Conservation (phyloP, 2,888 invertebrate genomes). For the Leucoma salicis region DNA sequence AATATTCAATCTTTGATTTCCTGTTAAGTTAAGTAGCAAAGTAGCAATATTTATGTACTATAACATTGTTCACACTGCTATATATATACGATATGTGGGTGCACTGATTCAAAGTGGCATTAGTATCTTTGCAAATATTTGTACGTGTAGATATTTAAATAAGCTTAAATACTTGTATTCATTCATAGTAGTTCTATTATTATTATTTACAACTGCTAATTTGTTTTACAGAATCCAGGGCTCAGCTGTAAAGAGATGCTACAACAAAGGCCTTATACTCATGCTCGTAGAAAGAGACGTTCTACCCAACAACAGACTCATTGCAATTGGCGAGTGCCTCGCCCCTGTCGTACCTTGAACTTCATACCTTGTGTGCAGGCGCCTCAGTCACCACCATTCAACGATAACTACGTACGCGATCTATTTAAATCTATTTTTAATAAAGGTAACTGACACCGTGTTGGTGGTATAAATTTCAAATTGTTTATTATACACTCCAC, state of each 20-base stretch:
- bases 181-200: no score
- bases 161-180: no score
- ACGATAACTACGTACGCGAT: slow-evolving; percentile 17
- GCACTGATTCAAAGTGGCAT: no score
- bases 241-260: slow-evolving; percentile 13
- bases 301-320: slow-evolving; percentile 4
- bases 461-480: background rate
- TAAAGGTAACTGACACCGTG: slow-evolving; percentile 9
- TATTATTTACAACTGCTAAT: no score
- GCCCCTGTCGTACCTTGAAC: slow-evolving; percentile 40
- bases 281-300: slow-evolving; percentile 10
- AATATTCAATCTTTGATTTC: no score
- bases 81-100: no score
- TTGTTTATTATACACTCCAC: no score
- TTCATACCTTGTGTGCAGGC: slow-evolving; percentile 7
- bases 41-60: no score
- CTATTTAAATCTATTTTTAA: slow-evolving; percentile 9
- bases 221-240: slow-evolving; percentile 9
- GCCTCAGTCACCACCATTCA: background rate
- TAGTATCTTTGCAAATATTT: no score
- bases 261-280: slow-evolving; percentile 1
- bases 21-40: no score
- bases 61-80: no score
- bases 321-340: slow-evolving; percentile 33
- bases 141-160: no score